Conservation (phyloP, 2,797 vertebrate genomes). For the Fringilla coelebs region DNA sequence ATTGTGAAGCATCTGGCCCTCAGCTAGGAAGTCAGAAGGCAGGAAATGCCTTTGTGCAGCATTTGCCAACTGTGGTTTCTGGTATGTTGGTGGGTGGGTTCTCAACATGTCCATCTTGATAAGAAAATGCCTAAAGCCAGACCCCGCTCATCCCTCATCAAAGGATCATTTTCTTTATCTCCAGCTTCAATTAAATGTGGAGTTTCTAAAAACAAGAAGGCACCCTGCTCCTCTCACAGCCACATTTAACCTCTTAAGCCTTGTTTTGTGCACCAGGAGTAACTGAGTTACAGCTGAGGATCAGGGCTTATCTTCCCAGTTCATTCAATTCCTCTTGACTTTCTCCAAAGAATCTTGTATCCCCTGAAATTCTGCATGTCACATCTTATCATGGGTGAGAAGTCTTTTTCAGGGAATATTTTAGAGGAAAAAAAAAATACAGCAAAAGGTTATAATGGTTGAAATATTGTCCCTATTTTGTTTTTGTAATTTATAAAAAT, state of each 20-base stretch:
- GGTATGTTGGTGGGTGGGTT: constrained; percentile 60
- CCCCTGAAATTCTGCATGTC: background rate
- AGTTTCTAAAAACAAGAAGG: background rate
- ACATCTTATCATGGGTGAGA: background rate
- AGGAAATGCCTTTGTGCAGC: constrained; percentile 48
- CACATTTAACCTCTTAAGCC: background rate
- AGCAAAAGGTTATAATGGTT: background rate
- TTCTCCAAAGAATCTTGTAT: background rate
- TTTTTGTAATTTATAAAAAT: background rate
- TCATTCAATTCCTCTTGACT: background rate
- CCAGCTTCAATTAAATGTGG: background rate
- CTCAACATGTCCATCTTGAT: constrained; percentile 30
- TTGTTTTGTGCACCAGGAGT: background rate
- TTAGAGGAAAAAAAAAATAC: background rate
- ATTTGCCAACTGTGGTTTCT: constrained; percentile 54
- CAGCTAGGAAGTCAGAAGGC: background rate
- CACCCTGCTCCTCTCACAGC: background rate
- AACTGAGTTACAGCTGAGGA: background rate
- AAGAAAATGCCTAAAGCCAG: constrained; percentile 54
- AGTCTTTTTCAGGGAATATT: background rate
- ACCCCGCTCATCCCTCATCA: background rate
- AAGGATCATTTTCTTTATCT: constrained; percentile 42
- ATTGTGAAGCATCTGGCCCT: constrained; percentile 8
- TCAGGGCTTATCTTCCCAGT: background rate
- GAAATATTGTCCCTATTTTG: background rate